A percentile compares a stretch with the other conserved stretches of the same genome.
Conservation (phyloP, 2,113 vertebrate genomes). For the Platycercus adscitus region DNA sequence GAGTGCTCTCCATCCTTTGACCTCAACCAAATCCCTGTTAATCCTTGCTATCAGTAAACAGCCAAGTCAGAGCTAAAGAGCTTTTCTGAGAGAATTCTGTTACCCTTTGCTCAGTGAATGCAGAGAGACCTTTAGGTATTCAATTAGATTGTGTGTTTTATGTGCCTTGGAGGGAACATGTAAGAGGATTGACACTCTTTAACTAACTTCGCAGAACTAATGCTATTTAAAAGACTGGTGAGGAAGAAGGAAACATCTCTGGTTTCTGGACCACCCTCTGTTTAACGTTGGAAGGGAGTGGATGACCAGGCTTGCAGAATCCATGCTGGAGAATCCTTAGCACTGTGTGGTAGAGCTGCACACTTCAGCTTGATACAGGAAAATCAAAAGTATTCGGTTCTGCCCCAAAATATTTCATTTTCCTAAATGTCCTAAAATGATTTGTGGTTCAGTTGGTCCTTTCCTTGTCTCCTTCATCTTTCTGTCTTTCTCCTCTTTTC, state of each 20-base stretch:
- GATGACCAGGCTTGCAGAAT: neutral
- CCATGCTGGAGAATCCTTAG: neutral
- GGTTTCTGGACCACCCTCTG: neutral
- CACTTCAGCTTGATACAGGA: neutral
- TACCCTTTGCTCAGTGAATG: neutral
- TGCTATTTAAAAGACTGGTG: neutral
- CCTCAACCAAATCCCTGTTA: neutral
- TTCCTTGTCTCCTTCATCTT: neutral
- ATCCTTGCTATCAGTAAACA: neutral
- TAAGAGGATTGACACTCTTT: neutral
- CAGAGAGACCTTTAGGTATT: neutral
- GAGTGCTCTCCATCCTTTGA: neutral
- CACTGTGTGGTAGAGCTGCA: neutral
- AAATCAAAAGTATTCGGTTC: neutral
- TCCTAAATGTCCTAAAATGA: neutral
- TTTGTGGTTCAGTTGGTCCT: neutral
- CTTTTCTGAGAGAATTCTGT: neutral
- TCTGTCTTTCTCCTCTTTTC: neutral
- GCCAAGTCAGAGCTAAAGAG: neutral
- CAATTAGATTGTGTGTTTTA: neutral
- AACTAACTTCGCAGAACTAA: neutral
- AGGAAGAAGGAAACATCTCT: neutral
- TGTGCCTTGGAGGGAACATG: neutral
- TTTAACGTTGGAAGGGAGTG: rapidly evolving
- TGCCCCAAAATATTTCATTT: too few relatives aligned